Evolutionary conservation across 2,113 vertebrate genomes (phyloP).

Genomic region (Gulo gulo): DNA sequence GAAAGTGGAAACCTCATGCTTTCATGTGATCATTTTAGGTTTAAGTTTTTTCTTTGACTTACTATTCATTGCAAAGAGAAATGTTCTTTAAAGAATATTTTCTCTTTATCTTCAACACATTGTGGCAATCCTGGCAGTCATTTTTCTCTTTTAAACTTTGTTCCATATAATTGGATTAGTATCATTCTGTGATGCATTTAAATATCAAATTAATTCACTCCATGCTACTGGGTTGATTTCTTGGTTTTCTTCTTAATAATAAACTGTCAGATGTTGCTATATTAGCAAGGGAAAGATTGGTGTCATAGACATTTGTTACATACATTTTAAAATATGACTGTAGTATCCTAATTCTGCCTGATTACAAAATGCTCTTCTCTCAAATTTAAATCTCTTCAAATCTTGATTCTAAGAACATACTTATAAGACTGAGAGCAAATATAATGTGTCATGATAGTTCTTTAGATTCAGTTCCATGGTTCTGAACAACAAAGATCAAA

Average conservation of each 20-base stretch:
- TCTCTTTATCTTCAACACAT: background rate
- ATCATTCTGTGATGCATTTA: background rate
- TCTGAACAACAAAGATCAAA: background rate
- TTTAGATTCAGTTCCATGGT: background rate
- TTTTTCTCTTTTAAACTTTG: conserved; percentile 1
- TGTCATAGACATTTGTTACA: background rate
- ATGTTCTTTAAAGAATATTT: background rate
- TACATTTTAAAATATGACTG: background rate
- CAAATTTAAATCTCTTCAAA: background rate
- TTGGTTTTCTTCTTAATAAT: background rate
- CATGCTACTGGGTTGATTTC: background rate
- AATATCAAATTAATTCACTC: background rate
- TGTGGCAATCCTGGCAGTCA: background rate
- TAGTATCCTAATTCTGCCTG: background rate
- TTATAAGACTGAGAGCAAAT: background rate
- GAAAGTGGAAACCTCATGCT: background rate
- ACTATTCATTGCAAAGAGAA: background rate
- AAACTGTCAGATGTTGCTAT: background rate
- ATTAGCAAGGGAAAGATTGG: background rate
- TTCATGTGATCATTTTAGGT: background rate
- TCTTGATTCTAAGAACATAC: background rate
- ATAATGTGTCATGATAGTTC: background rate
- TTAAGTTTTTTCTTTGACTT: background rate
- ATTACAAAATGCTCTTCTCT: background rate
- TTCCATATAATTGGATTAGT: conserved; percentile 10